Evolutionary conservation across 2,797 vertebrate genomes (phyloP).

Genomic region (Molothrus aeneus): DNA sequence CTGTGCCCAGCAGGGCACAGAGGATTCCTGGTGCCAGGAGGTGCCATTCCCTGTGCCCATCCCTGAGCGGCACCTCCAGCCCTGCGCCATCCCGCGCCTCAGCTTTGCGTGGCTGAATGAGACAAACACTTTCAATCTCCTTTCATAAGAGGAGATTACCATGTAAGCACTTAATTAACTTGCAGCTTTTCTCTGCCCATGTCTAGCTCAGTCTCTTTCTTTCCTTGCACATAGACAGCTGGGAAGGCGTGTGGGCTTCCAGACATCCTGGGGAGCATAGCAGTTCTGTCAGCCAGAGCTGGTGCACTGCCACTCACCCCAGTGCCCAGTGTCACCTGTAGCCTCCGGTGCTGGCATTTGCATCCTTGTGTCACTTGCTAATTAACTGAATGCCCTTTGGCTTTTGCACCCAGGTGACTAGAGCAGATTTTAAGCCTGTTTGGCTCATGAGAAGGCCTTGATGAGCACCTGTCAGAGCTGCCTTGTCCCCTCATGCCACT

Average conservation of each 20-base stretch:
- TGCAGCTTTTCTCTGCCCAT: neutral
- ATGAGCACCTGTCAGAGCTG: neutral
- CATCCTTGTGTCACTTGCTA: neutral
- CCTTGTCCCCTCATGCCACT: neutral
- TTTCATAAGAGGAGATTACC: slow-evolving; percentile 61
- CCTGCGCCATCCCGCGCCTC: neutral
- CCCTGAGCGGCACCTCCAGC: neutral
- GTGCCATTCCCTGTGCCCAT: neutral
- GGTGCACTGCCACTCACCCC: accelerated
- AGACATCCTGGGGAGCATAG: neutral
- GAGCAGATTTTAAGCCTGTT: neutral
- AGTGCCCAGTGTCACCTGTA: neutral
- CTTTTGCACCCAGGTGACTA: neutral
- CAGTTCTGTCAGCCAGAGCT: neutral
- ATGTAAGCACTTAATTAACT: slow-evolving; percentile 51
- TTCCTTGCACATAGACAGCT: neutral
- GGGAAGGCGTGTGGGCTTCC: accelerated
- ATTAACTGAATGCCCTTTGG: neutral
- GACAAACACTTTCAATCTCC: slow-evolving; percentile 13
- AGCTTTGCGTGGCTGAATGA: neutral
- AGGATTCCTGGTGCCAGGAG: neutral
- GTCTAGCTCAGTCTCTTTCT: neutral
- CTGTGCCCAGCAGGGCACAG: neutral
- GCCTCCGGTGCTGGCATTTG: neutral
- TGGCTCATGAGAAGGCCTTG: neutral